phyloP scores from a whole-genome alignment of 2,113 vertebrate species.

The Agapornis roseicollis region DNA sequence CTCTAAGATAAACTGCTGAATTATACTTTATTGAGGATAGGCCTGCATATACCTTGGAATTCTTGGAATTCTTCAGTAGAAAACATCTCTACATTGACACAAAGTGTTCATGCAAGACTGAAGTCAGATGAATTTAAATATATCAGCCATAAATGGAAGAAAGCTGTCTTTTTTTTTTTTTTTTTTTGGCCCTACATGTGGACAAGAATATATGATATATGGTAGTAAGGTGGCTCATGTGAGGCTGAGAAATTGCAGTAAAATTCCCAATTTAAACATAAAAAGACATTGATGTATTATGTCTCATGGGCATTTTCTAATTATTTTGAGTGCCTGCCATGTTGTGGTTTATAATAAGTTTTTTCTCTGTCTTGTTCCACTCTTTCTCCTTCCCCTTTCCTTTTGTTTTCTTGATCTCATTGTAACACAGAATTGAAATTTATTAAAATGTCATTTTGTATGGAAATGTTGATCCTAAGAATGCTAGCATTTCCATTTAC shows the following conservation, averaged over 20 bases:
- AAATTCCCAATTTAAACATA: background rate
- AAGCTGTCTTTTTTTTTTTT: background rate
- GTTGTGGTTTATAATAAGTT: background rate
- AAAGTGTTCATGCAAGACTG: background rate
- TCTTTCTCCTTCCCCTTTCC: background rate
- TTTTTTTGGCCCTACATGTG: background rate
- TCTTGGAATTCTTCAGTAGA: background rate
- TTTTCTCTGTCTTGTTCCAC: background rate
- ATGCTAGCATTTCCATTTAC: background rate
- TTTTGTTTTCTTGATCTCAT: background rate
- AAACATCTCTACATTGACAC: background rate
- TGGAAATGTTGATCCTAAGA: background rate
- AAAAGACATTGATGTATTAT: background rate
- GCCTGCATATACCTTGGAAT: background rate
- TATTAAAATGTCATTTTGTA: background rate
- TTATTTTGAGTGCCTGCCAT: conserved; percentile 4
- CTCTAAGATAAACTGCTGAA: background rate
- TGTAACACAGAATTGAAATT: background rate
- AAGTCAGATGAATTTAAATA: background rate
- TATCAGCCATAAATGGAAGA: background rate
- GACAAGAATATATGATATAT: background rate
- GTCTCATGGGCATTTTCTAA: background rate
- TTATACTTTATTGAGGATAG: background rate
- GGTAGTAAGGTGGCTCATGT: background rate
- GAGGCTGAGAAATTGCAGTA: background rate